Percentiles rank a stretch among this genome's conserved stretches.
Conservation (phyloP, 2,888 invertebrate species). For the Drosophila meridiana region DNA sequence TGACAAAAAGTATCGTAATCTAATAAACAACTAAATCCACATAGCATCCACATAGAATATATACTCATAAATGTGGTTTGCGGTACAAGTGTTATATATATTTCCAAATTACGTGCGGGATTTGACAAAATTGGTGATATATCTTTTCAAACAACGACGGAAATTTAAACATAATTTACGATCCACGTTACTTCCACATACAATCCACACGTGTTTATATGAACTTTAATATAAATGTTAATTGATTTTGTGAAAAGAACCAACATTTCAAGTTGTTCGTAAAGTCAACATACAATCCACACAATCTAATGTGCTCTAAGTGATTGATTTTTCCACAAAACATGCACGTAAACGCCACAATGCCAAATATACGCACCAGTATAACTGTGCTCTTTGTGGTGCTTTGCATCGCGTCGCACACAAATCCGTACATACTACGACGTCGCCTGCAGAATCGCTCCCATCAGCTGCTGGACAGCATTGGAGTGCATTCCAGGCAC, state of each 20-base stretch:
- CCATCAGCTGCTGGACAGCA: conserved; percentile 54
- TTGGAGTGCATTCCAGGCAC: conserved; percentile 56
- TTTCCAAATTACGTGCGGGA: too few relatives aligned
- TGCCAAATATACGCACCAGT: conserved; percentile 10
- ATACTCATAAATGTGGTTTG: not conserved
- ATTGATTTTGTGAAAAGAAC: not conserved
- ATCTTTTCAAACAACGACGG: too few relatives aligned
- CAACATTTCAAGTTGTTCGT: not conserved
- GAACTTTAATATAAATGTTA: too few relatives aligned
- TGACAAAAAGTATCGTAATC: not conserved
- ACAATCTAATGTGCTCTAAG: not conserved
- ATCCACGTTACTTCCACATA: conserved; percentile 16
- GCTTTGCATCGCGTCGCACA: not conserved
- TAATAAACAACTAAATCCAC: not conserved
- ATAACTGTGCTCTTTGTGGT: conserved; percentile 14
- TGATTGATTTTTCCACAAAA: not conserved
- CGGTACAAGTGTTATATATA: not conserved
- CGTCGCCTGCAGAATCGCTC: conserved; percentile 58
- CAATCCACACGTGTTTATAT: not conserved
- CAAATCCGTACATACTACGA: conserved; percentile 20
- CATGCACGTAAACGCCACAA: conserved; percentile 8
- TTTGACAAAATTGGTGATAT: not conserved
- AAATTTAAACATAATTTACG: not conserved
- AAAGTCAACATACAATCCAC: not conserved
- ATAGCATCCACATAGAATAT: not conserved